Percentiles rank a stretch among this genome's conserved stretches.
Conservation (phyloP, 2,113 vertebrate species). For the Semicossyphus pulcher region DNA sequence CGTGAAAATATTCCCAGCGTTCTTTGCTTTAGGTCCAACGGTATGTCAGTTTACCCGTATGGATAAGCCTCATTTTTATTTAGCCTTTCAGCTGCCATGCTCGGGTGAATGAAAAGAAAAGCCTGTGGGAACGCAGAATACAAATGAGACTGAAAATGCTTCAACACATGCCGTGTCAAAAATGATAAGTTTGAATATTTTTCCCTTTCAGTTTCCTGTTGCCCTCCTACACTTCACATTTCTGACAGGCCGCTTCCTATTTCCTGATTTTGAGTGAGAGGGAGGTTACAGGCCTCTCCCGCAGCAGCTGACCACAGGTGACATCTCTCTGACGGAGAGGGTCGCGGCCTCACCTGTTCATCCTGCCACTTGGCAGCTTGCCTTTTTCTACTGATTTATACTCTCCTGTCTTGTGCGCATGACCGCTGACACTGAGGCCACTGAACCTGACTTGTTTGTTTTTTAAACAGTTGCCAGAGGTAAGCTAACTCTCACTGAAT, state of each 20-base stretch:
- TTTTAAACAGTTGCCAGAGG: conserved; percentile 48
- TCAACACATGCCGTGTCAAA: conserved; percentile 54
- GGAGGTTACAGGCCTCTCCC: conserved; percentile 24
- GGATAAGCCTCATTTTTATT: conserved; percentile 61
- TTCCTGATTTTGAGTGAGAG: conserved; percentile 37
- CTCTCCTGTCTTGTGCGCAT: conserved; percentile 13
- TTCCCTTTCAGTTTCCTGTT: conserved; percentile 26
- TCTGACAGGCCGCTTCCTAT: conserved; percentile 58
- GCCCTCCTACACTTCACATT: conserved; percentile 27
- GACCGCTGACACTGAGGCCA: conserved; percentile 52
- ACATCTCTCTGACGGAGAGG: conserved; percentile 65
- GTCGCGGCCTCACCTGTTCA: conserved; percentile 42
- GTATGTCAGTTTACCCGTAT: conserved; percentile 59
- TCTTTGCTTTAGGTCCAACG: conserved; percentile 53
- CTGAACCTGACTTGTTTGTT: conserved; percentile 54
- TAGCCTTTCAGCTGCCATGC: conserved; percentile 56
- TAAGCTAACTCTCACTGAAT: conserved; percentile 25
- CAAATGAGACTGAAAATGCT: conserved; percentile 63
- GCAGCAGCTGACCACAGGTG: conserved; percentile 50
- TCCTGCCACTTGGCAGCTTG: conserved; percentile 26
- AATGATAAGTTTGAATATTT: conserved; percentile 63
- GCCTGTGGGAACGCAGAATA: conserved; percentile 59
- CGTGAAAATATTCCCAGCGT: conserved; percentile 27
- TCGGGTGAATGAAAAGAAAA: conserved; percentile 66
- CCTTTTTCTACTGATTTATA: conserved; percentile 39